phyloP scores from a whole-genome alignment of 2,797 vertebrate genomes.

The Rhinophrynus dorsalis region DNA sequence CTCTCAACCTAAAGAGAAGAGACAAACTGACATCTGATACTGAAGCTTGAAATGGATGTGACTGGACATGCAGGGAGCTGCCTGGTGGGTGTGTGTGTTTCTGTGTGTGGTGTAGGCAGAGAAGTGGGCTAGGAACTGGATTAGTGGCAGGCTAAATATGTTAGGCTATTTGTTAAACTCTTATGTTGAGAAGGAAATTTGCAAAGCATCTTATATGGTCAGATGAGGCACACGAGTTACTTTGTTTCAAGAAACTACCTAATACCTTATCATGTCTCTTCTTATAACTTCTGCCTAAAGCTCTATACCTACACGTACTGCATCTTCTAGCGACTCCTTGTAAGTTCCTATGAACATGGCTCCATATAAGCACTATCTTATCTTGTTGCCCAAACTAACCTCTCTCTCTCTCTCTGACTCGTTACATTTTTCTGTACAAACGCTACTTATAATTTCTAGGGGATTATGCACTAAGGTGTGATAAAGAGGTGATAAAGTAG shows the following conservation, averaged over 20 bases:
- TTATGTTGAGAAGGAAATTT: background rate
- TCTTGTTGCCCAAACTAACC: too few species aligned
- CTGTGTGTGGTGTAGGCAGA: constrained; percentile 31
- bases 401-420: too few species aligned
- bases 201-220: background rate
- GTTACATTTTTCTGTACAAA: too few species aligned
- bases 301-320: too few species aligned
- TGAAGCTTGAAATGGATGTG: constrained; percentile 51
- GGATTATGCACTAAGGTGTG: too few species aligned
- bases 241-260: background rate
- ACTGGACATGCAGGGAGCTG: constrained; percentile 40
- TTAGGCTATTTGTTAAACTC: constrained; percentile 36
- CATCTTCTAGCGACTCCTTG: too few species aligned
- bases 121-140: constrained; percentile 22
- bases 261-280: background rate
- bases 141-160: background rate
- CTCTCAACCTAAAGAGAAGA: constrained; percentile 44
- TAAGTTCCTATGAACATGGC: too few species aligned
- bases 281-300: background rate
- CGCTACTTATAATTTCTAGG: too few species aligned
- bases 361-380: too few species aligned
- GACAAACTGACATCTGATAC: constrained; percentile 68
- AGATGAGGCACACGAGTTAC: background rate
- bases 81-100: constrained; percentile 17
- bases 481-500: too few species aligned